Conservation (phyloP, 2,888 invertebrate species). For the Thymelicus sylvestris region DNA sequence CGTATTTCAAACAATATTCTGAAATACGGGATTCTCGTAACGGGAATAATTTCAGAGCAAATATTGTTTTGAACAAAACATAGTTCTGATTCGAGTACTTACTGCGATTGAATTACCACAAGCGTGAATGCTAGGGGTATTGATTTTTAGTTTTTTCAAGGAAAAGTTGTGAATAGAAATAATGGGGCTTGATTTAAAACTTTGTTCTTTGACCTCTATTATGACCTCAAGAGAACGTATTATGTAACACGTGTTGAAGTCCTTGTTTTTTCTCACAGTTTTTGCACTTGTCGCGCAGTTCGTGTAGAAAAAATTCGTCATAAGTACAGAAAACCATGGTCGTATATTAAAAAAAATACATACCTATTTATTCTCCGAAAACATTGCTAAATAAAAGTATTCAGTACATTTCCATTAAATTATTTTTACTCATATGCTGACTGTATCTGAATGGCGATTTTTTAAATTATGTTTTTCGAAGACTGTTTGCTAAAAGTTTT, state of each 20-base stretch:
- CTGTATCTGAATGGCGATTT: too few relatives aligned
- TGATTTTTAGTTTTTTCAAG: constrained; percentile 25
- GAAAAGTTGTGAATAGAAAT: constrained; percentile 27
- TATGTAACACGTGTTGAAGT: background rate
- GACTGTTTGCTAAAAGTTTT: too few relatives aligned
- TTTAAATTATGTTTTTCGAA: too few relatives aligned
- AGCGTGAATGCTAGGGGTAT: constrained; percentile 5
- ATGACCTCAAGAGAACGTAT: background rate
- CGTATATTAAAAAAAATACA: too few relatives aligned
- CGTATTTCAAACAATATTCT: too few relatives aligned
- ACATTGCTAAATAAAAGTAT: too few relatives aligned
- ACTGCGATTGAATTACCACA: constrained; percentile 4
- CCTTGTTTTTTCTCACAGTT: background rate
- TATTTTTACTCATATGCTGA: too few relatives aligned
- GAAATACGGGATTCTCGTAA: too few relatives aligned
- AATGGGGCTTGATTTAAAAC: background rate
- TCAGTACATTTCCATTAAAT: too few relatives aligned
- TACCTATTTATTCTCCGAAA: too few relatives aligned
- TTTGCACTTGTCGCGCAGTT: background rate
- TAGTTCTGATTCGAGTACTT: background rate
- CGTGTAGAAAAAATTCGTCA: background rate
- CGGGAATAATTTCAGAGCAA: too few relatives aligned
- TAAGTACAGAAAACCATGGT: too few relatives aligned
- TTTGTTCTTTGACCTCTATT: constrained; percentile 11
- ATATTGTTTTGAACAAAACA: background rate